Percentiles rank a stretch among this genome's conserved stretches.
phyloP scores from a whole-genome alignment of 1,140 invertebrate species.

The Drosophila hydei region DNA sequence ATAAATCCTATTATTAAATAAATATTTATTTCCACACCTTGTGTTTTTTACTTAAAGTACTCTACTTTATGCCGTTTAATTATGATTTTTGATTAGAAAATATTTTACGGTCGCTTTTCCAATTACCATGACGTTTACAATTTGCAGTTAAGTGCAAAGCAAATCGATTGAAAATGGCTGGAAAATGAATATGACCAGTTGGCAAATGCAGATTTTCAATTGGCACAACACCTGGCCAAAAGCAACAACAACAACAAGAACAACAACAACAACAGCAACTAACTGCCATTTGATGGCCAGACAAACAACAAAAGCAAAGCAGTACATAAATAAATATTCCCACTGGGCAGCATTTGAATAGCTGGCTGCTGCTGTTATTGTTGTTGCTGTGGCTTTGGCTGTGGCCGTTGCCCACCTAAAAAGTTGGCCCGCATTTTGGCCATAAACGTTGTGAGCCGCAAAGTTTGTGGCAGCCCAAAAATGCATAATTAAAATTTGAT shows the following conservation, averaged over 20 bases:
- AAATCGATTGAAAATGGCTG: slow-evolving; percentile 32
- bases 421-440: slow-evolving; percentile 36
- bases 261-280: not conserved
- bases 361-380: not conserved
- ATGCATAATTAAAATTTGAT: slow-evolving; percentile 56
- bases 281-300: not conserved
- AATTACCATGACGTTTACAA: not conserved
- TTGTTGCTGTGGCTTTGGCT: slow-evolving; percentile 7
- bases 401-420: slow-evolving; percentile 2
- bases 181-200: slow-evolving; percentile 10
- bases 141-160: slow-evolving; percentile 11
- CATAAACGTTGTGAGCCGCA: slow-evolving; percentile 15
- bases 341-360: slow-evolving; percentile 21
- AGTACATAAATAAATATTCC: slow-evolving; percentile 36
- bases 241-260: slow-evolving; percentile 18
- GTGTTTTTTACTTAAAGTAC: no score
- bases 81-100: not conserved
- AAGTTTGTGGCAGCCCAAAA: slow-evolving; percentile 25
- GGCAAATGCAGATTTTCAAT: slow-evolving; percentile 29
- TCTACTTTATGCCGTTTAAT: no score
- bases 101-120: not conserved
- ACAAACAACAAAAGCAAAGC: slow-evolving; percentile 14
- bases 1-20: no score
- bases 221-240: slow-evolving; percentile 13
- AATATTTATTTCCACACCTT: no score